These are phyloP conservation scores for Huso huso DNA, from an alignment of 2,797 vertebrate genomes.

Conservation along the genomic window DNA sequence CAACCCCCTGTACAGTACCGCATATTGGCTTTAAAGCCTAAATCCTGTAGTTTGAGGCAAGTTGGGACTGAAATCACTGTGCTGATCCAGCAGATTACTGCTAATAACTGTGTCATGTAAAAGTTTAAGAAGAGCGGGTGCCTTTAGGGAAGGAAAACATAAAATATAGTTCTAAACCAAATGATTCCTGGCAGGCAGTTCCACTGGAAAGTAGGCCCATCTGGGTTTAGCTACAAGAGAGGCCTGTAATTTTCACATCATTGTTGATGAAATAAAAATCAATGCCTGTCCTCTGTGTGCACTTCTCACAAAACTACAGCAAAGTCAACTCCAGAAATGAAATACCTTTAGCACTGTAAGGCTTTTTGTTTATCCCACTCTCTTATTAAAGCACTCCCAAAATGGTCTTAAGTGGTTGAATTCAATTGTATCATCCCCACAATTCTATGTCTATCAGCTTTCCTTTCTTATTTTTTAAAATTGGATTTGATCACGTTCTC, in stretches of 20 bases:
- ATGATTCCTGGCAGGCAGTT: not conserved
- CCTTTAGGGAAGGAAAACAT: not conserved
- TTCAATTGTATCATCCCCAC: no score
- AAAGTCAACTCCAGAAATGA: not conserved
- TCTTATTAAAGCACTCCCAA: no score
- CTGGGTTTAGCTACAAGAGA: not conserved
- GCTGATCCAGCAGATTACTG: conserved; percentile 5
- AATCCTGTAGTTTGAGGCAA: not conserved
- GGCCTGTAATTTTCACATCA: not conserved
- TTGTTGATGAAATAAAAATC: not conserved
- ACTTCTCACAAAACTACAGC: not conserved
- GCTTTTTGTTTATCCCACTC: no score
- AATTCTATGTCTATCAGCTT: no score
- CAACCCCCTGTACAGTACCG: no score
- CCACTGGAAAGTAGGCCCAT: not conserved
- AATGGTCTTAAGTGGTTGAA: no score
- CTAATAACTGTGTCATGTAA: conserved; percentile 2
- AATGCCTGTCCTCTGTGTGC: not conserved
- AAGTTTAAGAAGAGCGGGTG: not conserved
- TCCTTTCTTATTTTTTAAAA: no score
- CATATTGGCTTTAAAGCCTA: not conserved
- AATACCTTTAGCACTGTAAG: not conserved
- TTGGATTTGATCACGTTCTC: no score
- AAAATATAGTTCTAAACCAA: not conserved
- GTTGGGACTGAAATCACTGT: not conserved